These are phyloP conservation scores for Philypnodon macrostomus DNA, from an alignment of 2,797 vertebrate species.

Conservation along the genomic window DNA sequence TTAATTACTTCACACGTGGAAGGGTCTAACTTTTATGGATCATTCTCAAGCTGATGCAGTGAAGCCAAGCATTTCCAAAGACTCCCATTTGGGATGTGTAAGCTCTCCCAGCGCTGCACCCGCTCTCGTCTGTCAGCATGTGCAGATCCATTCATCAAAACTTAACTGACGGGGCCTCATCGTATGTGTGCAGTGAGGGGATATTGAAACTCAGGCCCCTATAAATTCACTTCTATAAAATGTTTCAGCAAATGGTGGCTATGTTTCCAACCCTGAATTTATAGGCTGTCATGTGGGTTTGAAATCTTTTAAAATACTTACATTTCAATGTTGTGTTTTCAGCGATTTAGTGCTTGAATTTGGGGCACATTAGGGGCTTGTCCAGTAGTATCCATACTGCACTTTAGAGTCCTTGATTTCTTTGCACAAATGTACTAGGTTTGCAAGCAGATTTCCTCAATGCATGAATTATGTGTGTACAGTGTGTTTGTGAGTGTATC, in stretches of 20 bases:
- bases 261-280: neutral
- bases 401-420: too few relatives aligned
- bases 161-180: conserved; percentile 27
- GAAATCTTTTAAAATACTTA: conserved; percentile 25
- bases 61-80: conserved; percentile 37
- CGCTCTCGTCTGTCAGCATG: conserved; percentile 46
- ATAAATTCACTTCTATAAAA: conserved; percentile 14
- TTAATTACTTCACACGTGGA: neutral
- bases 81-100: conserved; percentile 58
- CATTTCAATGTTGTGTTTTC: conserved; percentile 2
- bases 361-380: neutral
- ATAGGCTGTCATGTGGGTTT: neutral
- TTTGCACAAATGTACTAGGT: too few relatives aligned
- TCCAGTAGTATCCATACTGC: conserved; percentile 23
- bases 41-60: conserved; percentile 51
- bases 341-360: neutral
- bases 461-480: too few relatives aligned
- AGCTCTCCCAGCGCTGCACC: conserved; percentile 21
- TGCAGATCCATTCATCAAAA: conserved; percentile 46
- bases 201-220: conserved; percentile 11
- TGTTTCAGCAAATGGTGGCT: conserved; percentile 11
- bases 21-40: neutral
- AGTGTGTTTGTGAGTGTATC: too few relatives aligned
- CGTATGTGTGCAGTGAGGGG: conserved; percentile 11
- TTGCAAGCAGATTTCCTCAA: too few relatives aligned